A percentile compares a stretch with the other conserved stretches of the same genome.
Conservation (phyloP, 2,888 invertebrate species). For the Hydrotaea cyrtoneurina region DNA sequence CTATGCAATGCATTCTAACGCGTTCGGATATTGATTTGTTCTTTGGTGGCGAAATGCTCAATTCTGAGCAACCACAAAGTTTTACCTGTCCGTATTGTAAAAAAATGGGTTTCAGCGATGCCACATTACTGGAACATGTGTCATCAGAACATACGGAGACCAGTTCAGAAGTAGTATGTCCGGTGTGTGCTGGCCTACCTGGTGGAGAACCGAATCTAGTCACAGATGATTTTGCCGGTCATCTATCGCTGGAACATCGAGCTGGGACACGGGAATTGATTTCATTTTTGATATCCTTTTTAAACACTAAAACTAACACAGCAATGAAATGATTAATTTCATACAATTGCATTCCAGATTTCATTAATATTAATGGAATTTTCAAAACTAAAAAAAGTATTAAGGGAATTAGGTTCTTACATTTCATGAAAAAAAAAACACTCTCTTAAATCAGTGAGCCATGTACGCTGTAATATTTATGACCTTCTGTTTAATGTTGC, state of each 20-base stretch:
- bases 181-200: conserved; percentile 97
- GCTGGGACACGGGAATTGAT: conserved; percentile 94
- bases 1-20: conserved; percentile 99
- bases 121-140: conserved; percentile 94
- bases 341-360: too few relatives aligned
- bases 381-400: too few relatives aligned
- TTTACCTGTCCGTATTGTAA: conserved; percentile 99
- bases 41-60: conserved; percentile 96
- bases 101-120: conserved; percentile 97
- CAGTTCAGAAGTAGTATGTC: conserved; percentile 97
- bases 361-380: too few relatives aligned
- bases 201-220: conserved; percentile 98
- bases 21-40: conserved; percentile 97
- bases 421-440: too few relatives aligned
- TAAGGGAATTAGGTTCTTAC: too few relatives aligned
- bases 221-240: conserved; percentile 98
- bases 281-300: conserved; percentile 91
- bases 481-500: too few relatives aligned
- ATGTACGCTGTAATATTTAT: too few relatives aligned
- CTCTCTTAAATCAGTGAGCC: too few relatives aligned
- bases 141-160: conserved; percentile 95
- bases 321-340: neutral
- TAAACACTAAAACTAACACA: conserved; percentile 61
- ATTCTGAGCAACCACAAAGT: conserved; percentile 95
- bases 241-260: conserved; percentile 96